A percentile compares a stretch with the other conserved stretches of the same genome.
phyloP scores from a whole-genome alignment of 2,888 invertebrate species.

The Pollenia griseotomentosa region DNA sequence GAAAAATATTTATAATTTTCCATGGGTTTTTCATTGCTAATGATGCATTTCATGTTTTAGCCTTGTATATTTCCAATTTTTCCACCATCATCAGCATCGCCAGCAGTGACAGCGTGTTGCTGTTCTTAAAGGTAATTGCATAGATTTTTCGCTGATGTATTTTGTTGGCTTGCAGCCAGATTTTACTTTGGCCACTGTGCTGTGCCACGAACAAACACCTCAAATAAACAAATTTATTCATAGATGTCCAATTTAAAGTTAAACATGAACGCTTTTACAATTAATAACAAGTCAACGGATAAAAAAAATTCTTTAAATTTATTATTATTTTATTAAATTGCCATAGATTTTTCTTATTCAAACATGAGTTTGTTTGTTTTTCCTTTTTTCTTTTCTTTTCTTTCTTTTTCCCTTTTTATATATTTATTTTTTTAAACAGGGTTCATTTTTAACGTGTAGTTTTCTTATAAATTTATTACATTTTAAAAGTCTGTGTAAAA shows the following conservation, averaged over 20 bases:
- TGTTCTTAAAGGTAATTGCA: conserved; percentile 48
- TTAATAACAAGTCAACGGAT: conserved; percentile 64
- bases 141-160: conserved; percentile 31
- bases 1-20: conserved; percentile 65
- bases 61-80: conserved; percentile 56
- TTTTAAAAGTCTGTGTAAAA: conserved; percentile 54
- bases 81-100: conserved; percentile 3
- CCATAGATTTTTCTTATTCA: conserved; percentile 51
- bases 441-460: conserved; percentile 16
- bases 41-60: conserved; percentile 71
- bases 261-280: conserved; percentile 73
- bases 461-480: conserved; percentile 58
- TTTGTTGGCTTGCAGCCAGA: conserved; percentile 66
- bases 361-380: background rate
- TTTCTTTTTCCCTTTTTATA: too few species aligned
- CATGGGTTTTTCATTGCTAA: conserved; percentile 73
- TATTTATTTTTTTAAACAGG: too few species aligned
- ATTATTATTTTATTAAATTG: conserved; percentile 68
- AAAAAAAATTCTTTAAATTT: conserved; percentile 56
- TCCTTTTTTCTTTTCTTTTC: background rate
- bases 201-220: conserved; percentile 44
- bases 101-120: conserved; percentile 17
- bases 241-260: conserved; percentile 73
- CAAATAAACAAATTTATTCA: conserved; percentile 69
- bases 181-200: conserved; percentile 20